phyloP scores from a whole-genome alignment of 2,113 vertebrate genomes.

The Papio anubis region DNA sequence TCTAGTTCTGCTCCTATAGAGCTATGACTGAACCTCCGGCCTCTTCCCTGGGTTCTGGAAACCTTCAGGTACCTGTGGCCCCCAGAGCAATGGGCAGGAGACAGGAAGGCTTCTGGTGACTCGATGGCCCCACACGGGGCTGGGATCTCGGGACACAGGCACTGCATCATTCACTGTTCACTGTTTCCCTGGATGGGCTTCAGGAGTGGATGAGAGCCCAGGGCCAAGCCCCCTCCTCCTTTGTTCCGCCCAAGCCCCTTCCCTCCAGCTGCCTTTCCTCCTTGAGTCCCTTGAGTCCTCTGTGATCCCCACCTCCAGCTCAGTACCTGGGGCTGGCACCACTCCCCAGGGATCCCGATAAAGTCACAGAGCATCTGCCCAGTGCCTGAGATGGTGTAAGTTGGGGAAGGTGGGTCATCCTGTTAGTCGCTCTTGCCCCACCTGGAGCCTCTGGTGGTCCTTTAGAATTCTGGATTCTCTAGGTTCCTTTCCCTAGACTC shows the following conservation, averaged over 20 bases:
- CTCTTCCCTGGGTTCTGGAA: neutral
- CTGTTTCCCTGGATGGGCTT: neutral
- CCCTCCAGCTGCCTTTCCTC: neutral
- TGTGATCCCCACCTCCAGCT: neutral
- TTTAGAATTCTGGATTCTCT: no score
- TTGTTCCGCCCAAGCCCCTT: neutral
- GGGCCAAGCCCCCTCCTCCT: neutral
- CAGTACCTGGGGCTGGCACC: neutral
- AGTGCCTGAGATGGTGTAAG: neutral
- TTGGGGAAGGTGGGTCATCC: neutral
- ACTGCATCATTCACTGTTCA: neutral
- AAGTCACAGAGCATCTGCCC: neutral
- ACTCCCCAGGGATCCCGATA: neutral
- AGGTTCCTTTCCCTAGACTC: neutral
- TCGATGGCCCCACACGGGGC: fast-evolving
- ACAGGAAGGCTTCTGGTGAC: neutral
- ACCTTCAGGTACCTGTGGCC: neutral
- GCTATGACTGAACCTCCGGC: neutral
- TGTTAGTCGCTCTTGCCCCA: neutral
- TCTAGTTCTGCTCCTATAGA: neutral
- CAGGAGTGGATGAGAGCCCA: neutral
- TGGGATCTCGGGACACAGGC: fast-evolving
- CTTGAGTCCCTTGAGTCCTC: neutral
- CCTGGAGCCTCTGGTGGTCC: neutral
- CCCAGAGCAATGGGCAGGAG: neutral